Evolutionary conservation across 2,113 vertebrate genomes (phyloP), one percentile per base, ranked within the genome.

Genomic region (Saccopteryx leptura): DNA sequence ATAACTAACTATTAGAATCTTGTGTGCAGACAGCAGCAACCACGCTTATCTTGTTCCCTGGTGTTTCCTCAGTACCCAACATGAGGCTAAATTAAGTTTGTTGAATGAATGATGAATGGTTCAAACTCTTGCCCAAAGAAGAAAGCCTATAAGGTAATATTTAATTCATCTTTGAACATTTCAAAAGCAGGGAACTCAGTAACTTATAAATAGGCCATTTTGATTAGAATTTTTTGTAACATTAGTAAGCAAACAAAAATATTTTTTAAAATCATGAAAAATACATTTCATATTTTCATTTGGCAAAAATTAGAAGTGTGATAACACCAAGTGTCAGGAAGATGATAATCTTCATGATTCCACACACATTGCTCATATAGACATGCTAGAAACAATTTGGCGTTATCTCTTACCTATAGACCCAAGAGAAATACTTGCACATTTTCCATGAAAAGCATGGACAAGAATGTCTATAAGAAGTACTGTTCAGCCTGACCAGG

Each of bases 211-310:
- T 18, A 76, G 33, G 15, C 23, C 21, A 65, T 75, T 91, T 65
- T 7, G 12, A 75, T 69, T 85, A 83, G 21, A 93, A 52, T 81
- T 81, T 88, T n/a, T 78, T 52, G 8, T 56, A 58, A 15, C n/a
- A 87, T 39, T 87, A 91, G 46, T 78, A 95, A 90, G 14, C 3
- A 85, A 91, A 92, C 18, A 17, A 66, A 95, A 56, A 33, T 50
- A 14, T 19, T 86, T 89, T 58, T n/a, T 0, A 82, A 90, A 26
- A 56, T 4, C 11, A 48, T 19, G 81, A 78, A 19, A 85, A 95
- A 85, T 46, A 74, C 23, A 60, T 58, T 39, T 86, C 33, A 14
- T 58, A 81, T 72, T 86, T 90, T 94, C 14, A 82, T 24, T 24
- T 66, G 46, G 60, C 13, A 31, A 85, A 91, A 78, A 46, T 52